Conservation (phyloP, 1,140 invertebrate genomes). For the Drosophila sucinea region DNA sequence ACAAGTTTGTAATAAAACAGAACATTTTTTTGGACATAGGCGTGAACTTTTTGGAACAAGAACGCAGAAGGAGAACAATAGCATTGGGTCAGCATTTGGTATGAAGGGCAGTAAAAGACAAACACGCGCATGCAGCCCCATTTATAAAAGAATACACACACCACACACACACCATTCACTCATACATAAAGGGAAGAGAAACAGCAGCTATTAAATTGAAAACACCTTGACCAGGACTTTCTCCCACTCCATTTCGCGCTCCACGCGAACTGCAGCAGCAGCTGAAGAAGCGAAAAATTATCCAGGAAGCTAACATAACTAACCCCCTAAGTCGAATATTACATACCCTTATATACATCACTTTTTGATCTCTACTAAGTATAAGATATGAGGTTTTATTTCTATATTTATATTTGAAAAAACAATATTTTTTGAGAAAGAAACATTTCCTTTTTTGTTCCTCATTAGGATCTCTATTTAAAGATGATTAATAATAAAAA, state of each 20-base stretch:
- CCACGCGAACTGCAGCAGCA: constrained; percentile 36
- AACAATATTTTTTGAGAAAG: no score
- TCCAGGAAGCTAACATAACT: background rate
- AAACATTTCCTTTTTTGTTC: no score
- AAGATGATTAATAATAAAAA: no score
- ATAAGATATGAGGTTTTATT: no score
- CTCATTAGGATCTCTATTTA: no score
- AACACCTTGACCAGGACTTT: constrained; percentile 48
- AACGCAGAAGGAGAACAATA: constrained; percentile 22
- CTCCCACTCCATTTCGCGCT: constrained; percentile 23
- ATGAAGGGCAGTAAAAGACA: constrained; percentile 65
- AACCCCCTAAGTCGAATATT: background rate
- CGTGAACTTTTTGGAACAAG: constrained; percentile 70
- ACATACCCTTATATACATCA: background rate
- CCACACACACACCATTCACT: constrained; percentile 4
- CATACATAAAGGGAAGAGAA: background rate
- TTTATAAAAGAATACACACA: constrained; percentile 27
- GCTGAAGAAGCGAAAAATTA: constrained; percentile 15
- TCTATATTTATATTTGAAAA: no score
- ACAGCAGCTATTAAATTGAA: constrained; percentile 67
- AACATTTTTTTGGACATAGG: constrained; percentile 63
- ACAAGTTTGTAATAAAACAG: constrained; percentile 61
- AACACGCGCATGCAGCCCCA: constrained; percentile 64
- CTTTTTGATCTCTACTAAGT: no score
- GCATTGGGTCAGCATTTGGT: constrained; percentile 27